A percentile compares a stretch with the other conserved stretches of the same genome.
Conservation (phyloP, 2,797 vertebrate genomes). For the Chaetodon trifasciatus region DNA sequence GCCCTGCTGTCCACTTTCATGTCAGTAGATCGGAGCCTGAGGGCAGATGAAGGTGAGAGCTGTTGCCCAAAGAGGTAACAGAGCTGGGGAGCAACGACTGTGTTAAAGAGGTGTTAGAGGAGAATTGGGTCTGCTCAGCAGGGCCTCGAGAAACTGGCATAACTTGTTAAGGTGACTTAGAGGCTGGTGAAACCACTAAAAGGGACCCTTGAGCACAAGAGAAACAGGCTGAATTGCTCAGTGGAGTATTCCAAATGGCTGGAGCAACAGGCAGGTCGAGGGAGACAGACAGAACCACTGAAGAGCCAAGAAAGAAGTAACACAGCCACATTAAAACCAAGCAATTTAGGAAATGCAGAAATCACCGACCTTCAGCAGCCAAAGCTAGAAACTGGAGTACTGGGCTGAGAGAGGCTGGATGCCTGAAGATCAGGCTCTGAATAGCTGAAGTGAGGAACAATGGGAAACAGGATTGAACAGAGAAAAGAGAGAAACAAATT, state of each 20-base stretch:
- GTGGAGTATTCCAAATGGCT: neutral
- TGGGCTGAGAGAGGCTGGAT: neutral
- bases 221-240: slow-evolving; percentile 1
- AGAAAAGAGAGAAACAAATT: neutral
- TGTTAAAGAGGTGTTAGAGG: slow-evolving; percentile 3
- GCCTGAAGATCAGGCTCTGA: neutral
- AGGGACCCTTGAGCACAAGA: neutral
- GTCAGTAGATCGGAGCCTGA: neutral
- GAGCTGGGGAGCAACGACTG: neutral
- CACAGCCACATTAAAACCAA: neutral
- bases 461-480: neutral
- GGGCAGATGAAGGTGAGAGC: slow-evolving; percentile 13
- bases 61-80: neutral
- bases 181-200: slow-evolving; percentile 12
- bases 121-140: slow-evolving; percentile 10
- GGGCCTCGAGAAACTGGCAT: slow-evolving; percentile 5
- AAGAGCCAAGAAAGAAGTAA: slow-evolving; percentile 4
- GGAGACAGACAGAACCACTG: slow-evolving; percentile 15
- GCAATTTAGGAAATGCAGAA: neutral
- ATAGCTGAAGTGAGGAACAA: neutral
- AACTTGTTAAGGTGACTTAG: slow-evolving; percentile 13
- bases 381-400: neutral
- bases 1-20: neutral
- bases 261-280: neutral
- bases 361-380: neutral